Evolutionary conservation across 2,888 invertebrate genomes (phyloP), one percentile per base, ranked within the genome.

Genomic region (Diadegma fenestrale): DNA sequence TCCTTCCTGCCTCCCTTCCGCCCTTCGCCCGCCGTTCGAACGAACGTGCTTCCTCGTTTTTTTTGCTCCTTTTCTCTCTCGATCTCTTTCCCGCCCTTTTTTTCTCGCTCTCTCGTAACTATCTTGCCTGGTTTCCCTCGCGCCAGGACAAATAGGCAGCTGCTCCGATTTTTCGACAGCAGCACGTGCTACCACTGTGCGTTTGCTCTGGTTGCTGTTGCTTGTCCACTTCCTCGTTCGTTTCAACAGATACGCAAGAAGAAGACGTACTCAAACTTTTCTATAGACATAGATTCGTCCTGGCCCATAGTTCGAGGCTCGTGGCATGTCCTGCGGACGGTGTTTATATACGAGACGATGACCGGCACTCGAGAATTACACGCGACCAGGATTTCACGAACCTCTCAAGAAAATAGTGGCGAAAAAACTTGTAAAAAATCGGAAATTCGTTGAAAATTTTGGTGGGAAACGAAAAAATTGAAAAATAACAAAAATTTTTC

Each of bases 161-260:
- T 78, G 78, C 78, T 69, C 78, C 30, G 68, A 78, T 78, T 78
- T 78, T 78, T 78, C 58, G 51, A 68, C 19, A 77, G 68, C 77
- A 77, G 78, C 78, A 78, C 78, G 78, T 78, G 78, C 78, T 69
- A 66, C 76, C 66, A 77, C 76, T 77, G 66, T 77, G 71, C 71
- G 37, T 72, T 72, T 72, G 66, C 66, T 77, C 66, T 77, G 76
- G 76, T 77, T 66, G 76, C 76, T 66, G 66, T 33, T 37, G 8
- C 37, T 10, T 10, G 4, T 66, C 41, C 66, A 77, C 66, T 77
- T 77, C 76, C 76, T 77, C 76, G 22, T 66, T 48, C 51, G 14
- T 64, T 77, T 26, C 33, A 26, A 64, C 51, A 77, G 37, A 64
- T 41, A 26, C 37, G 22, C 10, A 45, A 58, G 41, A 58, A 22